Evolutionary conservation across 2,888 invertebrate genomes (phyloP), one percentile per base, ranked within the genome.

Genomic region (Ormyrus rosae): DNA sequence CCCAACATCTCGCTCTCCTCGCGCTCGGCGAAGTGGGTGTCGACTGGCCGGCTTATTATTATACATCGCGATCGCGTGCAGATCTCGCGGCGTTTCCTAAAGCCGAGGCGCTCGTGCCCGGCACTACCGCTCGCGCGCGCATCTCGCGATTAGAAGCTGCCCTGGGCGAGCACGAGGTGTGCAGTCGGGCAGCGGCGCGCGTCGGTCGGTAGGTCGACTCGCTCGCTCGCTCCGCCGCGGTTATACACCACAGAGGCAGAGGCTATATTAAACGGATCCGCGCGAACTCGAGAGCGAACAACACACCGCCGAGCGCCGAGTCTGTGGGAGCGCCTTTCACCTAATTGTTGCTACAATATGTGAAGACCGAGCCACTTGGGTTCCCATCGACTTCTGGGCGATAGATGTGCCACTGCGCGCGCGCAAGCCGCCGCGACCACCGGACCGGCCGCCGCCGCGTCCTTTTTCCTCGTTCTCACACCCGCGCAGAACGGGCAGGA

Each of bases 311-410:
- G 60, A 34, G 55, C 6, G 50, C 60, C 10, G 9, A 9, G 19
- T 55, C 85, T 88, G 88, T 90, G 89, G 89, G 89, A 89, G 89
- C 88, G 89, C 90, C 90, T 90, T 90, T 90, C 90, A 90, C 90
- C 90, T 89, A 90, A 90, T 90, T 90, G 89, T 90, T 89, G 88
- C 88, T 86, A 89, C 89, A 90, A 90, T 90, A 90, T 90, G 90
- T 88, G 90, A 90, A 90, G 89, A 88, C 85, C 85, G 85, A 88
- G 88, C 87, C 89, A 87, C 87, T 85, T 85, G 84, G 87, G 90
- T 90, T 90, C 90, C 90, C 90, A 90, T 88, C 88, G 86, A 87
- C 78, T 71, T 76, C 76, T 76, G 77, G 64, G n/a, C 56, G n/a
- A 19, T 53, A 4, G 34, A 34, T 4, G 34, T 19, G 72, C 45